Evolutionary conservation across 1,140 invertebrate genomes (phyloP).

Genomic region (Heliconius eleuchia): DNA sequence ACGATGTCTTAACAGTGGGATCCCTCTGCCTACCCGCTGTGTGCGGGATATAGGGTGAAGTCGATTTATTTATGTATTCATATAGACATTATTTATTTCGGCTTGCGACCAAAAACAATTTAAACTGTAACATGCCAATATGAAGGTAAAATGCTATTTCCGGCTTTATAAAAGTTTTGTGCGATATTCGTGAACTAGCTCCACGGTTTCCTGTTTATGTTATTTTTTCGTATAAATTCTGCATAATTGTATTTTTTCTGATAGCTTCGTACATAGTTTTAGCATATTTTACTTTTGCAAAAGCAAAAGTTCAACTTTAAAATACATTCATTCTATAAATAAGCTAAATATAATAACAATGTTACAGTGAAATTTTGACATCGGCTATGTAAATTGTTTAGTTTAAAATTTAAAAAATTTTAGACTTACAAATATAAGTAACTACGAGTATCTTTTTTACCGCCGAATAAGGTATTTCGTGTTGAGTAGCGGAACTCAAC

Average conservation of each 20-base stretch:
- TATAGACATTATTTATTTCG: neutral
- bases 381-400: no score
- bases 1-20: no score
- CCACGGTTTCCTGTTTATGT: conserved; percentile 8
- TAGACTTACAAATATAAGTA: no score
- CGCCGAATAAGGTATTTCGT: no score
- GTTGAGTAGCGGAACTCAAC: no score
- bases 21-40: no score
- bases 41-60: neutral
- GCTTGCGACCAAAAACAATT: neutral
- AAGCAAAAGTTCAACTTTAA: neutral
- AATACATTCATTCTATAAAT: neutral
- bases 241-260: conserved; percentile 1
- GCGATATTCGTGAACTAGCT: conserved; percentile 13
- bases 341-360: neutral
- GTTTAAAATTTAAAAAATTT: no score
- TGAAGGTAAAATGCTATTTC: neutral
- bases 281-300: neutral
- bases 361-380: no score
- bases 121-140: neutral
- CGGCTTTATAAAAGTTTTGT: neutral
- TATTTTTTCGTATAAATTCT: conserved; percentile 4
- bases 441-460: no score
- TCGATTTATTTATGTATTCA: no score
- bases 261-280: neutral